Base-by-base conservation (phyloP, 2,797 vertebrate species). In the Gobionotothen gibberifrons region DNA sequence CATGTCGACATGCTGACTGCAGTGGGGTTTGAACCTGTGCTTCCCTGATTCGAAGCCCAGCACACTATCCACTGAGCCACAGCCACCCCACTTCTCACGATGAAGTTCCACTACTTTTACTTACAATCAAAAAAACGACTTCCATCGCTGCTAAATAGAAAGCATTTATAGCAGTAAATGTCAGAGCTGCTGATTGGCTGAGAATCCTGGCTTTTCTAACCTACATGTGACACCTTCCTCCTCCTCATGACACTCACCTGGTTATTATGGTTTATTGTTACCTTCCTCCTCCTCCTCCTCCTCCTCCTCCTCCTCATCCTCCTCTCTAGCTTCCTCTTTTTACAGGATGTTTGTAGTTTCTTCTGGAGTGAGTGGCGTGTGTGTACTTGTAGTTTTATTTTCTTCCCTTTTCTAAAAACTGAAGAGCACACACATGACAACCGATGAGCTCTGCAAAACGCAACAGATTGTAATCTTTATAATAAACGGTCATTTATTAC, bases 401-500 rank as follows among this genome's bases (percentile, higher is more conserved):
- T 67, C 76, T 87, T 88, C 75, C 73, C 70, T 87, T 91, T 91
- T 90, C 75, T 85, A 87, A 83, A 79, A 60, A 76, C 65, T 43
- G 0, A 84, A 84, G 83, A 87, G 89, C 82, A 83, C 85, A 87
- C 22, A 5, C 43, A 86, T 56, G 79, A 89, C 81, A 87, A 84
- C 87, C 53, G 77, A 70, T 81, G 84, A 87, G 89, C 89, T 90
- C 87, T 86, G 81, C 76, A 82, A 26, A 26, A 83, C 80, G 58
- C 72, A 74, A 90, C 86, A 86, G 86, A 90, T 85, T 91, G 88
- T 91, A 90, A 90, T 58, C 86, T 93, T 93, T 93, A 86, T 93
- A 93, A 92, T 92, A 93, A 93, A 92, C 79, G 7, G 64, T 90
- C 85, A 88, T 92, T 93, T 92, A 93, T 77, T 91, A 92, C 87